Evolutionary conservation across 2,888 invertebrate species (phyloP).

Genomic region (Deilephila elpenor): DNA sequence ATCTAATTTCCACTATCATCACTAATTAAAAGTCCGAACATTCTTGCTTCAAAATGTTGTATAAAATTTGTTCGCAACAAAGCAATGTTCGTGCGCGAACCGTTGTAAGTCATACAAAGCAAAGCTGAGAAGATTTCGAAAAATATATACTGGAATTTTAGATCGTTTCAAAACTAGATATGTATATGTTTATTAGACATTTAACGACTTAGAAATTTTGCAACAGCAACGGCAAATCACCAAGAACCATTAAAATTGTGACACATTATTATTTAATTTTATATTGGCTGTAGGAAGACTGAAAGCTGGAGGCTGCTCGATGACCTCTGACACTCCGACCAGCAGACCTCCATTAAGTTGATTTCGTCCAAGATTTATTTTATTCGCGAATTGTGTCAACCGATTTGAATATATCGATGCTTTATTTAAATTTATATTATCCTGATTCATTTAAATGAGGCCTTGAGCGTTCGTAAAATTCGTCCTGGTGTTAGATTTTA

Average conservation of each 20-base stretch:
- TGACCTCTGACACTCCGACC: slow-evolving; percentile 18
- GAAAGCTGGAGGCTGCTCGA: not conserved
- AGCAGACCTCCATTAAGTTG: not conserved
- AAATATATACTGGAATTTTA: slow-evolving; percentile 16
- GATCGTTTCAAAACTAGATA: slow-evolving; percentile 24
- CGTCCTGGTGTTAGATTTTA: not conserved
- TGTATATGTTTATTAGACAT: slow-evolving; percentile 37
- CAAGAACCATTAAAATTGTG: slow-evolving; percentile 42
- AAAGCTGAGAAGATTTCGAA: slow-evolving; percentile 2
- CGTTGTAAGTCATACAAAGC: not conserved
- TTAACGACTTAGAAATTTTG: slow-evolving; percentile 47
- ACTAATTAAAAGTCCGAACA: too few species aligned
- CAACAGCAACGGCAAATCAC: slow-evolving; percentile 45
- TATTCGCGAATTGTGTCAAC: slow-evolving; percentile 9
- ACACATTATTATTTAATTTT: slow-evolving; percentile 47
- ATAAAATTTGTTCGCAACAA: not conserved
- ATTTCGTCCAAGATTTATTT: not conserved
- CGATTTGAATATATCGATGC: slow-evolving; percentile 15
- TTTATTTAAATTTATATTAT: slow-evolving; percentile 15
- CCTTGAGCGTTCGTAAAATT: slow-evolving; percentile 5
- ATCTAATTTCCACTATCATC: too few species aligned
- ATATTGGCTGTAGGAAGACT: slow-evolving; percentile 21
- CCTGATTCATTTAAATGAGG: slow-evolving; percentile 14
- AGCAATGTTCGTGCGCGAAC: not conserved
- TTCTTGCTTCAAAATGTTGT: too few species aligned